Conservation (phyloP, 2,113 vertebrate genomes). For the Puntigrus tetrazona region DNA sequence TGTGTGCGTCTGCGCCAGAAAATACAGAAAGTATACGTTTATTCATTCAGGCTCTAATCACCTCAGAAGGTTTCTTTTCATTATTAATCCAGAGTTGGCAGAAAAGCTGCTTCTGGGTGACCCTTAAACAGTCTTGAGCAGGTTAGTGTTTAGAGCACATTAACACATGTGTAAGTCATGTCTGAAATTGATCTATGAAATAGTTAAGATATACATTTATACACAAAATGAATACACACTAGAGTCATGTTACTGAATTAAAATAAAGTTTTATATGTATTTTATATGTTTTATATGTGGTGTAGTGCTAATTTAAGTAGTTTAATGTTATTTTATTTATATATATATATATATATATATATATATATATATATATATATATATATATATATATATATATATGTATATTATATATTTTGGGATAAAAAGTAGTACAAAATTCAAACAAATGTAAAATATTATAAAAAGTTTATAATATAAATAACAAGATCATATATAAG, state of each 20-base stretch:
- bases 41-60: conserved; percentile 39
- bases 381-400: too few species aligned
- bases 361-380: too few species aligned
- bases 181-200: neutral
- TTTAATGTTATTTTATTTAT: neutral
- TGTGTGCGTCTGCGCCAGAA: neutral
- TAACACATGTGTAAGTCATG: neutral
- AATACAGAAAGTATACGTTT: neutral
- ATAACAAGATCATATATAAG: too few species aligned
- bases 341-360: too few species aligned
- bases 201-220: neutral
- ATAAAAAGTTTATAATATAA: neutral
- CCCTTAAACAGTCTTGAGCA: conserved; percentile 34
- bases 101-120: conserved; percentile 61
- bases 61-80: conserved; percentile 59
- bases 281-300: neutral
- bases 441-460: neutral
- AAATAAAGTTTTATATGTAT: neutral
- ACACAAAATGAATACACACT: neutral
- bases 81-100: conserved; percentile 57
- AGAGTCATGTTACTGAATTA: neutral
- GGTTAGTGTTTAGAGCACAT: conserved; percentile 8
- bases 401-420: too few species aligned
- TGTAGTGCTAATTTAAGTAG: neutral
- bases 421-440: neutral